Evolutionary conservation across 2,888 invertebrate species (phyloP).

Genomic region (Apodemia mormo): DNA sequence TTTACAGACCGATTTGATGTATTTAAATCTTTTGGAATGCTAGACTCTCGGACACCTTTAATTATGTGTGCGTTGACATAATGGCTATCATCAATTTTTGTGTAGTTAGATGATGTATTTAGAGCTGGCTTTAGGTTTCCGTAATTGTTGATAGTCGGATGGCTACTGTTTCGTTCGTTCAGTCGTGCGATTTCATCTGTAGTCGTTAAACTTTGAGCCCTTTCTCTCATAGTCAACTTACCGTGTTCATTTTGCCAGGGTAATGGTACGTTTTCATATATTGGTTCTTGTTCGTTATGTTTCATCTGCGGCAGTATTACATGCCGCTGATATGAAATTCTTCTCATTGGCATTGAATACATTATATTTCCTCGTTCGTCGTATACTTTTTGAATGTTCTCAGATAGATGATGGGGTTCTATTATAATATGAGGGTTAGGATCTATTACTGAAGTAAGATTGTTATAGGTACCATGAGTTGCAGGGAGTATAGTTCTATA

Average conservation of each 20-base stretch:
- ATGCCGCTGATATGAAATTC: conserved; percentile 68
- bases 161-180: conserved; percentile 67
- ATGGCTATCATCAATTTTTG: conserved; percentile 57
- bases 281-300: conserved; percentile 84
- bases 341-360: conserved; percentile 82
- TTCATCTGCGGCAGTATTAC: conserved; percentile 73
- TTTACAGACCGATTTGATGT: conserved; percentile 51
- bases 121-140: conserved; percentile 45
- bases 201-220: conserved; percentile 87
- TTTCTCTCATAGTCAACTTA: conserved; percentile 56
- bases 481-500: conserved; percentile 67
- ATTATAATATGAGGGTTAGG: conserved; percentile 78
- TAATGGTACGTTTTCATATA: conserved; percentile 90
- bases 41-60: conserved; percentile 65
- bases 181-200: conserved; percentile 83
- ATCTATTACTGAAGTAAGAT: conserved; percentile 84
- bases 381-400: conserved; percentile 83
- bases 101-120: conserved; percentile 48
- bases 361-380: conserved; percentile 84
- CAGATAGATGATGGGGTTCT: conserved; percentile 80
- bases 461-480: conserved; percentile 87
- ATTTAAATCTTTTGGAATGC: conserved; percentile 61
- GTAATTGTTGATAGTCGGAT: conserved; percentile 57
- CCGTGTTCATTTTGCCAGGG: conserved; percentile 80
- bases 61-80: conserved; percentile 76